A percentile compares a stretch with the other conserved stretches of the same genome.
Conservation (phyloP, 2,888 invertebrate species). For the Diachrysia chrysitis region DNA sequence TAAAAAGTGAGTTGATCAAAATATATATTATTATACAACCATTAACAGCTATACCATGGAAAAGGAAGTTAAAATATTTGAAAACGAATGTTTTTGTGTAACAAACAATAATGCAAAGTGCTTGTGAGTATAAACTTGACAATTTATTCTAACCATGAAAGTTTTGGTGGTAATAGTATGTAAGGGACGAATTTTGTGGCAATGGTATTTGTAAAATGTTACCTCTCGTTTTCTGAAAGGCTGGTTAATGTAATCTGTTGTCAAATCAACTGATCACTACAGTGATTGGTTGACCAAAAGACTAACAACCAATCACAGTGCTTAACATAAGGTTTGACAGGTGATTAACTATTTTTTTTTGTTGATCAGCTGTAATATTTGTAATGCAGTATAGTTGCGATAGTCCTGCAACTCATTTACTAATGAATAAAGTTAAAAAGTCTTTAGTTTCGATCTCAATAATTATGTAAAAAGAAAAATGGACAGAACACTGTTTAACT, state of each 20-base stretch:
- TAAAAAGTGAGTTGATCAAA: slow-evolving; percentile 22
- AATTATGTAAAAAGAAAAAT: too few relatives aligned
- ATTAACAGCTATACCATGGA: slow-evolving; percentile 27
- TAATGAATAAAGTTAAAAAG: too few relatives aligned
- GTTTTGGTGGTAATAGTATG: slow-evolving; percentile 43
- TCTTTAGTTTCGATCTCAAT: too few relatives aligned
- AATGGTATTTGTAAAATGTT: slow-evolving; percentile 15
- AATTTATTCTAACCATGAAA: slow-evolving; percentile 24
- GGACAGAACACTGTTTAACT: too few relatives aligned
- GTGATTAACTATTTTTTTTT: too few relatives aligned
- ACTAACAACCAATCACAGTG: too few relatives aligned
- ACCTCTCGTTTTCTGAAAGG: too few relatives aligned
- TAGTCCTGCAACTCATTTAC: not conserved
- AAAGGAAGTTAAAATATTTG: slow-evolving; percentile 11
- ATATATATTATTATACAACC: slow-evolving; percentile 28
- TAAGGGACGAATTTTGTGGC: slow-evolving; percentile 30
- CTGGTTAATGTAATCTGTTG: too few relatives aligned
- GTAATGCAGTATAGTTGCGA: not conserved
- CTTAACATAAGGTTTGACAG: too few relatives aligned
- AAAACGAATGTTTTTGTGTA: slow-evolving; percentile 23
- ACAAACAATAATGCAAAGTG: slow-evolving; percentile 24
- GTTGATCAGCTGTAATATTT: too few relatives aligned
- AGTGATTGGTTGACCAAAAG: too few relatives aligned
- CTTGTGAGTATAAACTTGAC: slow-evolving; percentile 26
- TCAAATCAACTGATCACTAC: too few relatives aligned